A percentile compares a stretch with the other conserved stretches of the same genome.
Evolutionary conservation across 1,140 invertebrate genomes (phyloP).

Genomic region (Drosophila triauraria): DNA sequence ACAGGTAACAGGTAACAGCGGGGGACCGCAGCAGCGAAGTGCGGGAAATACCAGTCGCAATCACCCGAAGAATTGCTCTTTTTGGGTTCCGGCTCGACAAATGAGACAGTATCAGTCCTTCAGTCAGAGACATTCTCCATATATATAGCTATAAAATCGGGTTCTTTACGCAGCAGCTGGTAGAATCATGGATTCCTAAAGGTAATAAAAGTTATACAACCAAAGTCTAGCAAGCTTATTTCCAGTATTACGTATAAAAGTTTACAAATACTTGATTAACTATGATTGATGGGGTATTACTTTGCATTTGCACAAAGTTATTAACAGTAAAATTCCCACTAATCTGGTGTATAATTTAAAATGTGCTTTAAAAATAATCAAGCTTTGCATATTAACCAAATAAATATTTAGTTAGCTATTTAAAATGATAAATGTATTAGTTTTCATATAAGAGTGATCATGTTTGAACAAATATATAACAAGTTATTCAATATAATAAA

Average conservation of each 20-base stretch:
- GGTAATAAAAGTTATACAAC: not conserved
- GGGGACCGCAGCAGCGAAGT: conserved; percentile 19
- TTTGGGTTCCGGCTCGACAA: conserved; percentile 41
- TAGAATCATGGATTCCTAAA: too few species aligned
- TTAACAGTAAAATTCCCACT: too few species aligned
- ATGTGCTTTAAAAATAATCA: not conserved
- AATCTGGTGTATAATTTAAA: too few species aligned
- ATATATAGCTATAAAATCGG: not conserved
- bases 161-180: not conserved
- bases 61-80: conserved; percentile 30
- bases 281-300: too few species aligned
- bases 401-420: not conserved
- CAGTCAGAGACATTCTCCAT: not conserved
- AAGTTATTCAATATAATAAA: not conserved
- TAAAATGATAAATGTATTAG: not conserved
- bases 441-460: too few species aligned
- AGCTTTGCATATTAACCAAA: not conserved
- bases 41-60: conserved; percentile 38
- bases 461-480: not conserved
- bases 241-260: too few species aligned
- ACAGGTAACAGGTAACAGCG: conserved; percentile 19
- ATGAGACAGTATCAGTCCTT: not conserved
- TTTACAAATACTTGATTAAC: too few species aligned
- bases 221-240: not conserved
- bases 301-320: too few species aligned